Base-by-base conservation (phyloP, 2,888 invertebrate species). In the Polyommatus iphigenia region DNA sequence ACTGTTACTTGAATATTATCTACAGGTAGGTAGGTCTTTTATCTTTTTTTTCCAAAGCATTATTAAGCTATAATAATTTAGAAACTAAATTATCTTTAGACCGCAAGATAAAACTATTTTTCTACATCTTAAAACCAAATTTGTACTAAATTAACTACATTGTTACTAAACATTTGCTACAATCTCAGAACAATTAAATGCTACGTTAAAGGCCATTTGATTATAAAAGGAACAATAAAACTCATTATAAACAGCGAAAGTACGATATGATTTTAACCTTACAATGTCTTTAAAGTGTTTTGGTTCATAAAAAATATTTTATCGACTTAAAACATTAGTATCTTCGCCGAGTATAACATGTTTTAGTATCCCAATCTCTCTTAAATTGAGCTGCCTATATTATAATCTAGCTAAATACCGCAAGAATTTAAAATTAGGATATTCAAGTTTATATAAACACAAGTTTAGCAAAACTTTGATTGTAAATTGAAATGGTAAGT, bases 121-220 rank as follows among this genome's bases (percentile, higher is more conserved):
- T 6, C 29, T 29, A 29, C 2, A 15, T 15, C 67, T 15, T 67
- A 67, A 67, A 67, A 67, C 18, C 32, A 32, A 15, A 32, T 67
- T 67, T 67, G 67, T 76, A 77, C 72, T 78, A 67, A 76, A 77
- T 78, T 75, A 46, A 79, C 76, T 41, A n/a, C n/a, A n/a, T n/a
- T n/a, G n/a, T n/a, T n/a, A 75, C 54, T 73, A 73, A 32, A 20
- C 24, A 77, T 67, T 75, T 75, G 13, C 50, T 77, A 75, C 18
- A 67, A 20, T 24, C n/a, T 73, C 46, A 77, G 75, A 54, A 29
- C 15, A 67, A 67, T 67, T 24, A 73, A 73, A 50, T 73, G 73
- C 73, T 46, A 32, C 20, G 24, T 15, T 6, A 29, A 32, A 62
- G 29, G 29, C 62, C 24, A 4, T 62, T 59, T n/a, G 18, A 8